These are phyloP conservation scores for Rutpela maculata DNA, from an alignment of 2,888 invertebrate species.

Conservation along the genomic window DNA sequence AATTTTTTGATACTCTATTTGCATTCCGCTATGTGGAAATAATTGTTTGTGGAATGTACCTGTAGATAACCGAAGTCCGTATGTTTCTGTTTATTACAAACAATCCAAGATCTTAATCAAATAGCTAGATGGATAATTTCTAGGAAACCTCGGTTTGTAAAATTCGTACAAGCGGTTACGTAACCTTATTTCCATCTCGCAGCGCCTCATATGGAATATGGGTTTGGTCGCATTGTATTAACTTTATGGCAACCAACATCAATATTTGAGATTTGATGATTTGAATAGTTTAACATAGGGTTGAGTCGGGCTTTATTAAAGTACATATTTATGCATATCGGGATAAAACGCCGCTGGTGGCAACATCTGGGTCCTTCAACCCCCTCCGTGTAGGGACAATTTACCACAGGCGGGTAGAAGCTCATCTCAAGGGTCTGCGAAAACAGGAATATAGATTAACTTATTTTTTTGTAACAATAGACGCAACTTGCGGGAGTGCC, in stretches of 20 bases:
- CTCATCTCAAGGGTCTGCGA: not conserved
- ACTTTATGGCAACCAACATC: conserved; percentile 26
- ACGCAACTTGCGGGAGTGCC: too few species aligned
- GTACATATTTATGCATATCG: conserved; percentile 56
- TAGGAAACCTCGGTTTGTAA: not conserved
- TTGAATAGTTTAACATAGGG: conserved; percentile 35
- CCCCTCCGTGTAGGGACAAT: not conserved
- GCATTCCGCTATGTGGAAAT: too few species aligned
- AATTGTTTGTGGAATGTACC: too few species aligned
- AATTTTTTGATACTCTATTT: too few species aligned
- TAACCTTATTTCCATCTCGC: not conserved
- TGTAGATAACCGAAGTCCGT: too few species aligned
- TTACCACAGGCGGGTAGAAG: not conserved
- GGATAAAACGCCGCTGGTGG: conserved; percentile 53
- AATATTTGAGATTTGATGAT: conserved; percentile 32
- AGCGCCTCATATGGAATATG: not conserved
- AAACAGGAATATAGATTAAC: too few species aligned
- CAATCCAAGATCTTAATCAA: not conserved
- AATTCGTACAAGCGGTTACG: not conserved
- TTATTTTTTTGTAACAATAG: too few species aligned
- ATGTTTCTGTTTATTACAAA: too few species aligned
- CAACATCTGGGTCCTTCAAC: conserved; percentile 49
- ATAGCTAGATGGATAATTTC: not conserved
- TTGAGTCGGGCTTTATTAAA: conserved; percentile 41
- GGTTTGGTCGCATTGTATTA: conserved; percentile 7